phyloP scores from a whole-genome alignment of 2,797 vertebrate genomes.

The Melopsittacus undulatus region DNA sequence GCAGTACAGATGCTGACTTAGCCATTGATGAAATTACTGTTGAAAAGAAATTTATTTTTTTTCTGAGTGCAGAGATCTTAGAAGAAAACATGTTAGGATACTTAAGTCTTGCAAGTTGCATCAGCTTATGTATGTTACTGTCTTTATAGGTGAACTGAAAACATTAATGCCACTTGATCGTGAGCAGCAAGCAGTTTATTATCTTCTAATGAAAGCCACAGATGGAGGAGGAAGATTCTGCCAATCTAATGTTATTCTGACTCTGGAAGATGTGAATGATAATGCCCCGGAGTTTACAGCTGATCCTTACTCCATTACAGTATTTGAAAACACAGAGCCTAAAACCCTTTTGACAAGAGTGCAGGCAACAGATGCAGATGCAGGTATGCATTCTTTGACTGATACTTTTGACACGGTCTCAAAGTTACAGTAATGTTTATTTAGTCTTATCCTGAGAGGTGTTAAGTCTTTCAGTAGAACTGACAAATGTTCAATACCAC shows the following conservation, averaged over 20 bases:
- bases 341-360: slow-evolving; percentile 89
- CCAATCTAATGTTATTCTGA: slow-evolving; percentile 83
- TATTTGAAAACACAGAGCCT: slow-evolving; percentile 94
- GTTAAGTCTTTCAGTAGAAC: background rate
- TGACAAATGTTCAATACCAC: background rate
- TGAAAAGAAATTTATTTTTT: background rate
- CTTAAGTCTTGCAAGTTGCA: background rate
- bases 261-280: slow-evolving; percentile 92
- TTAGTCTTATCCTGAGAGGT: background rate
- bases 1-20: background rate
- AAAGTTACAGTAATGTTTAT: background rate
- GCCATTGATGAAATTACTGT: background rate
- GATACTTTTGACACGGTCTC: background rate
- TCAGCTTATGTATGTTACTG: background rate
- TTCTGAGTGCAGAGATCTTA: background rate
- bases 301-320: slow-evolving; percentile 87
- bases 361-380: slow-evolving; percentile 87
- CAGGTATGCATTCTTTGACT: slow-evolving; percentile 77
- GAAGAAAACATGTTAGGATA: background rate
- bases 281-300: slow-evolving; percentile 89
- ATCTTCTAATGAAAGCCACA: slow-evolving; percentile 85
- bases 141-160: slow-evolving; percentile 88
- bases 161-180: slow-evolving; percentile 86
- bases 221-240: slow-evolving; percentile 94
- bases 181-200: slow-evolving; percentile 85